Evolutionary conservation across 2,797 vertebrate genomes (phyloP).

Genomic region (Microctenopoma steveboyesi): DNA sequence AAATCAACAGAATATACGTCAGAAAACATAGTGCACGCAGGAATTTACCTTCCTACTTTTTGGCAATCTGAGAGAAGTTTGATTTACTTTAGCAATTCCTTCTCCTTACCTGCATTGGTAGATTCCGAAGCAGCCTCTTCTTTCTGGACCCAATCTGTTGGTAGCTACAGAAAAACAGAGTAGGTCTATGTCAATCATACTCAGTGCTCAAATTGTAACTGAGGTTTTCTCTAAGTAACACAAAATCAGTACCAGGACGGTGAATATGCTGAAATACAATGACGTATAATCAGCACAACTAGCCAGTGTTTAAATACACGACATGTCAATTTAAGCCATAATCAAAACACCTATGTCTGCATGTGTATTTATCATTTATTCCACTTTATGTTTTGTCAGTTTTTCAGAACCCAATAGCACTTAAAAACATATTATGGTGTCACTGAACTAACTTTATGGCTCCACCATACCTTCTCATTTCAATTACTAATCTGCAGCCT

Average conservation of each 20-base stretch:
- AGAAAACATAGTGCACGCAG: background rate
- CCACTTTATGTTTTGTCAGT: background rate
- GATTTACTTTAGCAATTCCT: accelerated
- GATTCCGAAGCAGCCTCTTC: constrained; percentile 85
- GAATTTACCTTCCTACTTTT: background rate
- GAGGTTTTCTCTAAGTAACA: too few relatives aligned
- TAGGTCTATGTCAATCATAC: background rate
- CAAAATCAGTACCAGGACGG: too few relatives aligned
- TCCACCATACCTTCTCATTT: background rate
- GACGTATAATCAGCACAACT: too few relatives aligned
- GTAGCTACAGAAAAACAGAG: constrained; percentile 83
- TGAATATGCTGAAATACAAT: background rate
- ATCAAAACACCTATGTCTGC: background rate
- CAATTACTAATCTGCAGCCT: constrained; percentile 20
- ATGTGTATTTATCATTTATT: background rate
- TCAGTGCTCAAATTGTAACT: background rate
- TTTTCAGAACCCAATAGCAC: background rate
- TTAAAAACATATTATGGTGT: background rate
- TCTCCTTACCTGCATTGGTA: constrained; percentile 83
- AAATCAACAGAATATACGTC: background rate
- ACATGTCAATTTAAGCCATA: too few relatives aligned
- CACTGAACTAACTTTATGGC: background rate
- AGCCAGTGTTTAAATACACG: too few relatives aligned
- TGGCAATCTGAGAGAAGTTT: background rate
- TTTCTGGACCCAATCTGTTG: constrained; percentile 90